Evolutionary conservation across 1,140 invertebrate species (phyloP), one percentile per base, ranked within the genome.

Genomic region (Zaprionus ghesquierei): DNA sequence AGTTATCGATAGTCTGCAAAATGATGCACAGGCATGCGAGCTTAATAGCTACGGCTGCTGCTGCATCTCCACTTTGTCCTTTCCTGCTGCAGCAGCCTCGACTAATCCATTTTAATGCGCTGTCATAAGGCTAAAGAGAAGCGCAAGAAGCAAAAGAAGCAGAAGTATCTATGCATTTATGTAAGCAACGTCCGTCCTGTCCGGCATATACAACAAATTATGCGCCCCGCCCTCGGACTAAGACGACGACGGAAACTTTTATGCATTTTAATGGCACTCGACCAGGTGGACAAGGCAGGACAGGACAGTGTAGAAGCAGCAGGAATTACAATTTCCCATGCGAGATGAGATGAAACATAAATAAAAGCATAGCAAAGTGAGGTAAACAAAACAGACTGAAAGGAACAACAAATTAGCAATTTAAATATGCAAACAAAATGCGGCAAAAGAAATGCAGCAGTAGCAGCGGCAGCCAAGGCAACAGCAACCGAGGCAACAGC

Each of bases 241-340:
- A 41, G 46, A 59, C 35, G 46, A 59, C 35, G 46, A 38, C 61
- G 64, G 44, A 33, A 61, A 68, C 18, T 60, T 74, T 70, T 69
- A 46, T 56, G 71, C 71, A 75, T 75, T 75, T 70, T 63, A 56
- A 75, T 63, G 64, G 29, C 29, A 27, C 49, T 54, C 49, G 13
- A 22, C 71, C 65, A 74, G 64, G 56, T 61, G 49, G 63, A 73
- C 35, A 38, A 35, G 33, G 12, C 15, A 20, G 41, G 41, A 20
- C 41, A 22, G 29, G n/a, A 33, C 55, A 59, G n/a, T n/a, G n/a
- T n/a, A n/a, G 27, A 29, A 5, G 27, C 27, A 29, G 27, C 27
- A 70, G 55, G 53, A 75, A 75, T 84, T 84, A 77, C 77, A 79
- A 78, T 84, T 79, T 77, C 66, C 75, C 66, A 75, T 50, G 31